Conservation (phyloP, 2,888 invertebrate species). For the Amiota minor region DNA sequence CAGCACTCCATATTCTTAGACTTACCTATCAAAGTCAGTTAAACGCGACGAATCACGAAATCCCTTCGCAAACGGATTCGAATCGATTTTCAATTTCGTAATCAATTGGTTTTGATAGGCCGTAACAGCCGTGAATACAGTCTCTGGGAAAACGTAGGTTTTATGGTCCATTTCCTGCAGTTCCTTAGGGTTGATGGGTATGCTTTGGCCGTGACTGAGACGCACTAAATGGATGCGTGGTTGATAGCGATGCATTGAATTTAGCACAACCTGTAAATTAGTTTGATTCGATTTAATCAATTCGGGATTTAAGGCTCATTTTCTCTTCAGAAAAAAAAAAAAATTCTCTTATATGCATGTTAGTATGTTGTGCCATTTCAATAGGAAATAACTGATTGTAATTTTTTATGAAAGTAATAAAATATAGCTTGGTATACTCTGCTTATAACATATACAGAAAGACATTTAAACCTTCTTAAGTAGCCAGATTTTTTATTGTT, state of each 20-base stretch:
- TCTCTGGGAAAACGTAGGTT: constrained; percentile 97
- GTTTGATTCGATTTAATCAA: not conserved
- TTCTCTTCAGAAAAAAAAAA: constrained; percentile 33
- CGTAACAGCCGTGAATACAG: constrained; percentile 98
- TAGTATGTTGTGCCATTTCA: not conserved
- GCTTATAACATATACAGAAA: no score
- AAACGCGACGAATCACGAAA: constrained; percentile 97
- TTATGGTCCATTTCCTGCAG: constrained; percentile 94
- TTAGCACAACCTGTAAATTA: constrained; percentile 89
- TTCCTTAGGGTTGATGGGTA: constrained; percentile 83
- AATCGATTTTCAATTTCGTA: constrained; percentile 98
- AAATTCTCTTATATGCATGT: constrained; percentile 32
- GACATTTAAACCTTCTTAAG: no score
- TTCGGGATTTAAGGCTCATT: not conserved
- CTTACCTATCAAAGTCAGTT: constrained; percentile 91
- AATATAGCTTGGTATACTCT: constrained; percentile 40
- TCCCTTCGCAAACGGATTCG: constrained; percentile 98
- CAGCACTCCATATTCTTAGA: constrained; percentile 30
- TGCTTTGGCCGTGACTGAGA: constrained; percentile 85
- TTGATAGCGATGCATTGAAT: constrained; percentile 99
- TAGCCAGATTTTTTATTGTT: not conserved
- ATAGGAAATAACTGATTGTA: not conserved
- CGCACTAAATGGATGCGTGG: constrained; percentile 97
- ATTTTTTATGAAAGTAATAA: constrained; percentile 61
- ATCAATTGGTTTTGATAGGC: constrained; percentile 99